Conservation (phyloP, 2,888 invertebrate species). For the Acleris sparsana region DNA sequence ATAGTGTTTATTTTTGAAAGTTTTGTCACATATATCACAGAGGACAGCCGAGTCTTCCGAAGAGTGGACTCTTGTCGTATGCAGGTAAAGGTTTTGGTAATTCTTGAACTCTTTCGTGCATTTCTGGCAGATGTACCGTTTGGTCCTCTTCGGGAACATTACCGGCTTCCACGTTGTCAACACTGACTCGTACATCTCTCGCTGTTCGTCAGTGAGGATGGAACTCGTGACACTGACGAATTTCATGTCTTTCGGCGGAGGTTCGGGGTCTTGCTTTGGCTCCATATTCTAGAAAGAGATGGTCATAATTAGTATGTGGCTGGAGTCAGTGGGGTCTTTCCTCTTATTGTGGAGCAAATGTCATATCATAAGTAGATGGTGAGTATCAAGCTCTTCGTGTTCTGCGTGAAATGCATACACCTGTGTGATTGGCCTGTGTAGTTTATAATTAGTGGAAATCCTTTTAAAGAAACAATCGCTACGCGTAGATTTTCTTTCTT, state of each 20-base stretch:
- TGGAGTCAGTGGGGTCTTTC: not conserved
- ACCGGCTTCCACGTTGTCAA: constrained; percentile 39
- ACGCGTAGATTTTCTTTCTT: too few species aligned
- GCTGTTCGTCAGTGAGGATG: constrained; percentile 38
- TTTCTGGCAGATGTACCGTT: constrained; percentile 69
- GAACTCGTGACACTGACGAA: constrained; percentile 38
- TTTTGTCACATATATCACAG: constrained; percentile 73
- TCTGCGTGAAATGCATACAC: too few species aligned
- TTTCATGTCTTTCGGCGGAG: constrained; percentile 32
- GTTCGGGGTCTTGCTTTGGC: constrained; percentile 19
- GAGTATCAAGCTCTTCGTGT: too few species aligned
- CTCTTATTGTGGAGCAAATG: not conserved
- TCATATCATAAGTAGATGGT: too few species aligned
- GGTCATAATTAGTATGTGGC: constrained; percentile 15
- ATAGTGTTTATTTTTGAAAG: constrained; percentile 77
- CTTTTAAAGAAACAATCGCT: too few species aligned
- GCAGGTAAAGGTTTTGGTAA: constrained; percentile 73
- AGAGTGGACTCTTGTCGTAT: constrained; percentile 73
- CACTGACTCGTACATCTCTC: constrained; percentile 41
- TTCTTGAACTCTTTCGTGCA: constrained; percentile 77
- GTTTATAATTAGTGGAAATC: too few species aligned
- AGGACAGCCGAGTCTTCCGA: constrained; percentile 71
- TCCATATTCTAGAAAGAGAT: constrained; percentile 30
- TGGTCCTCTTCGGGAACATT: constrained; percentile 63
- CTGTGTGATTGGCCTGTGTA: too few species aligned